Conservation (phyloP, 2,888 invertebrate species). For the Leptinotarsa juncta region DNA sequence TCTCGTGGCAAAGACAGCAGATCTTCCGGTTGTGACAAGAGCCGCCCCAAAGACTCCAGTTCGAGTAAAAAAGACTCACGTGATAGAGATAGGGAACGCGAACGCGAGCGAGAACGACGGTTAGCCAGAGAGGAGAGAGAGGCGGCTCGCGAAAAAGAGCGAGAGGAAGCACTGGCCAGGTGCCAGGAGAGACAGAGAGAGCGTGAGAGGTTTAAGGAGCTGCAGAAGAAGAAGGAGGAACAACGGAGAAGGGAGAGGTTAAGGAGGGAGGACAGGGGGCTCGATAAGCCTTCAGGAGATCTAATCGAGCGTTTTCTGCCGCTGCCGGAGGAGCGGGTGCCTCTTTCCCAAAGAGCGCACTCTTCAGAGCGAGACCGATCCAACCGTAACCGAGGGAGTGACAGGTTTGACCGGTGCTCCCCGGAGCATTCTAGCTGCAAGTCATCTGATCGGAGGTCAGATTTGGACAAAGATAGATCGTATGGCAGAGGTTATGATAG, state of each 20-base stretch:
- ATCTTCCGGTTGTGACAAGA: slow-evolving; percentile 30
- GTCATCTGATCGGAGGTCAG: slow-evolving; percentile 50
- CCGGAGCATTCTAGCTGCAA: slow-evolving; percentile 45
- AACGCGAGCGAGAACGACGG: slow-evolving; percentile 67
- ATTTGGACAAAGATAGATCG: slow-evolving; percentile 51
- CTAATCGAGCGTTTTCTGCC: slow-evolving; percentile 73
- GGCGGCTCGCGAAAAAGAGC: slow-evolving; percentile 72
- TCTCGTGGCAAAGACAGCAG: slow-evolving; percentile 59
- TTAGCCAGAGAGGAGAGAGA: slow-evolving; percentile 69
- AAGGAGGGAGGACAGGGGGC: slow-evolving; percentile 69
- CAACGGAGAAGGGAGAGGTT: slow-evolving; percentile 67
- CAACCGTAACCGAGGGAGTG: slow-evolving; percentile 55
- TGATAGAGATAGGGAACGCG: slow-evolving; percentile 71
- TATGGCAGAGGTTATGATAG: slow-evolving; percentile 55
- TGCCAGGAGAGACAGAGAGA: slow-evolving; percentile 73
- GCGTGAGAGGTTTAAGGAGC: slow-evolving; percentile 68
- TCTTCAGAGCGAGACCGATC: slow-evolving; percentile 65
- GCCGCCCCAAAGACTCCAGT: slow-evolving; percentile 46
- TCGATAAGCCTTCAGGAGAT: slow-evolving; percentile 70
- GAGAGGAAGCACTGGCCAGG: slow-evolving; percentile 74
- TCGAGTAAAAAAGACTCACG: slow-evolving; percentile 17
- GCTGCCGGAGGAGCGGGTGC: slow-evolving; percentile 73
- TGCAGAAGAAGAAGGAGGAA: slow-evolving; percentile 70
- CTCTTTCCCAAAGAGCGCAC: slow-evolving; percentile 58
- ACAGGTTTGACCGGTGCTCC: slow-evolving; percentile 54